These are phyloP conservation scores for Benthosema pterotum DNA, from an alignment of 2,797 vertebrate species.

Conservation along the genomic window DNA sequence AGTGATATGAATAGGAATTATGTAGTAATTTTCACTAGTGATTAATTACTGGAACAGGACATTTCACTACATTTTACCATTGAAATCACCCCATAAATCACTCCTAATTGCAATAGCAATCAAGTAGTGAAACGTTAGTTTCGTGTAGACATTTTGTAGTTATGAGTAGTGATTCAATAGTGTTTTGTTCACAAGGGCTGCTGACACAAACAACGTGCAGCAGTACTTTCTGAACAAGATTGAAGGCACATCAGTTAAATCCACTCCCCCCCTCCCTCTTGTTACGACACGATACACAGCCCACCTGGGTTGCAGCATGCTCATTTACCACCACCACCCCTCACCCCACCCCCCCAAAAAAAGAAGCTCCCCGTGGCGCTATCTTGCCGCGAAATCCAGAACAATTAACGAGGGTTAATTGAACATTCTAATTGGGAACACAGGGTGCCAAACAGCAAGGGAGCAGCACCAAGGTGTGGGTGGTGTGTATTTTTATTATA, in stretches of 20 bases:
- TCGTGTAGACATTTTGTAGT: too few relatives aligned
- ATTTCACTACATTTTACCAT: too few relatives aligned
- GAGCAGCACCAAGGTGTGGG: slow-evolving; percentile 67
- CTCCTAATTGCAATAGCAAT: too few relatives aligned
- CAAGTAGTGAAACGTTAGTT: too few relatives aligned
- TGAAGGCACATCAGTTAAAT: slow-evolving; percentile 28
- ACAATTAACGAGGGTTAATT: slow-evolving; percentile 83
- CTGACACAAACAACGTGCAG: slow-evolving; percentile 7
- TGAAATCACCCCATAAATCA: too few relatives aligned
- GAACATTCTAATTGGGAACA: slow-evolving; percentile 82
- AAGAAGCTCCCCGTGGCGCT: slow-evolving; percentile 60
- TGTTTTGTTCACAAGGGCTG: too few relatives aligned
- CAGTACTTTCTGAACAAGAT: slow-evolving; percentile 31
- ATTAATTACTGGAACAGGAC: too few relatives aligned
- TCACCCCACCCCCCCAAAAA: slow-evolving; percentile 1
- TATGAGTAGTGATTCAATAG: too few relatives aligned
- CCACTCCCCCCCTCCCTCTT: slow-evolving; percentile 12
- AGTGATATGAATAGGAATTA: too few relatives aligned
- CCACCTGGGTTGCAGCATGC: slow-evolving; percentile 18
- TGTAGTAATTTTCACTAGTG: too few relatives aligned
- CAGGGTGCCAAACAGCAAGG: slow-evolving; percentile 76
- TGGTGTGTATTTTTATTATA: slow-evolving; percentile 73
- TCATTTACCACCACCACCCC: slow-evolving; percentile 61
- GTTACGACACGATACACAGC: slow-evolving; percentile 22
- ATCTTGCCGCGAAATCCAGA: slow-evolving; percentile 57